Conservation (phyloP, 2,888 invertebrate species). For the Lordiphosa fenestrarum region DNA sequence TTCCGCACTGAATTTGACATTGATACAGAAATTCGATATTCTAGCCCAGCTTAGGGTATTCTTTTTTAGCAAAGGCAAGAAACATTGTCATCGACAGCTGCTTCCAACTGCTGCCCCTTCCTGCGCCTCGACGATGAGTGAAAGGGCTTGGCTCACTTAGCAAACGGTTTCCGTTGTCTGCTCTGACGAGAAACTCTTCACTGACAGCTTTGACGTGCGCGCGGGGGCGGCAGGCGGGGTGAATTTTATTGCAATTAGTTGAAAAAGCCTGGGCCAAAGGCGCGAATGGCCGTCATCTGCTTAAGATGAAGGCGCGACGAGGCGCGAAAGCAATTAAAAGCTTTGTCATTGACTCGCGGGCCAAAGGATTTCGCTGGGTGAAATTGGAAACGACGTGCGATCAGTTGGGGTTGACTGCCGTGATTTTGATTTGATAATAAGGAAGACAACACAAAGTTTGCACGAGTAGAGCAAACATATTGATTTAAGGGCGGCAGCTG, state of each 20-base stretch:
- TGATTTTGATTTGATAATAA: neutral
- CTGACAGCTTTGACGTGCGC: no score
- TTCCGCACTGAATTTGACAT: no score
- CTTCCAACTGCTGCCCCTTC: no score
- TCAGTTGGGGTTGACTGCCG: slow-evolving; percentile 33
- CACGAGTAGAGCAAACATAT: neutral
- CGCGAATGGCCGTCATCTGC: slow-evolving; percentile 2
- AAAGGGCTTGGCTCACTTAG: no score
- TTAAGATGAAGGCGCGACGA: neutral
- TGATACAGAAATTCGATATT: no score
- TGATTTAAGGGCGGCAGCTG: slow-evolving; percentile 1
- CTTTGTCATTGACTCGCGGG: slow-evolving; percentile 53
- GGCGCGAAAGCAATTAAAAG: slow-evolving; percentile 50
- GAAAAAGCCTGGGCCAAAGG: slow-evolving; percentile 27
- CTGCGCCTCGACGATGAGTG: slow-evolving; percentile 2
- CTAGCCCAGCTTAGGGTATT: no score
- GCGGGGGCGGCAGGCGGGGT: neutral
- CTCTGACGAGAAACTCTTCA: no score
- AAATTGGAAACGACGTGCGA: slow-evolving; percentile 24
- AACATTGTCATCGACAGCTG: no score
- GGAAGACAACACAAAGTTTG: no score
- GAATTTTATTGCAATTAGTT: slow-evolving; percentile 58
- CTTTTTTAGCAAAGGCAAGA: no score
- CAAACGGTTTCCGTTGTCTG: no score
- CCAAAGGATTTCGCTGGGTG: slow-evolving; percentile 49